Evolutionary conservation across 2,888 invertebrate genomes (phyloP), one percentile per base, ranked within the genome.

Genomic region (Nomada lathburiana): DNA sequence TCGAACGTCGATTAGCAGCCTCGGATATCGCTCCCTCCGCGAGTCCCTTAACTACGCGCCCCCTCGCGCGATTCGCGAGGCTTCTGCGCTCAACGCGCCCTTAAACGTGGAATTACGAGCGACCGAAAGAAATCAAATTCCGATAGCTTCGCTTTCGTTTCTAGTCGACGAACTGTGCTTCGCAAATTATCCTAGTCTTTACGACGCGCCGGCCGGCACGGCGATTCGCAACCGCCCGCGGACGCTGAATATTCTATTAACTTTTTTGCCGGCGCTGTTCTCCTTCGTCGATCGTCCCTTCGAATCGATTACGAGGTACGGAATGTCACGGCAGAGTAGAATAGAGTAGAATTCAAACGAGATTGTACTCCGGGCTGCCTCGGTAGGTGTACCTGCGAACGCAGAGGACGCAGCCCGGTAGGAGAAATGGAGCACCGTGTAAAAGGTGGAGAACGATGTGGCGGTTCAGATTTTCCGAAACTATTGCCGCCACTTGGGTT

Each of bases 401-500:
- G 2, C 18, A 1, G 11, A 44, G 26, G 4, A 36, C 11, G 64
- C 1, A 23, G 29, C 23, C 2, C 10, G 13, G 11, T n/a, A 18
- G 29, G 11, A 42, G 53, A 47, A 26, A 53, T 1, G 23, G 52
- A 68, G 16, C 23, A 42, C 9, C 9, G 60, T 64, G 78, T 68
- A 65, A 80, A 64, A 75, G 57, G 42, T 44, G 59, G 36, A 64
- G 69, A 77, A 67, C 53, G 55, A 71, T 52, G 64, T 29, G 20
- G 42, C 36, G 36, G 36, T 36, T 36, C 9, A 36, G 36, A 36
- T 36, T 36, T 36, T 36, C 36, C n/a, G 53, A 53, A 68, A 59
- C 47, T 52, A n/a, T 23, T 18, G 70, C 53, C 13, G 70, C 67
- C 50, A 50, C 50, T 47, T 23, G 18, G 73, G 84, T 88, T 89